Evolutionary conservation across 2,113 vertebrate species (phyloP).

Genomic region (Vidua chalybeata): DNA sequence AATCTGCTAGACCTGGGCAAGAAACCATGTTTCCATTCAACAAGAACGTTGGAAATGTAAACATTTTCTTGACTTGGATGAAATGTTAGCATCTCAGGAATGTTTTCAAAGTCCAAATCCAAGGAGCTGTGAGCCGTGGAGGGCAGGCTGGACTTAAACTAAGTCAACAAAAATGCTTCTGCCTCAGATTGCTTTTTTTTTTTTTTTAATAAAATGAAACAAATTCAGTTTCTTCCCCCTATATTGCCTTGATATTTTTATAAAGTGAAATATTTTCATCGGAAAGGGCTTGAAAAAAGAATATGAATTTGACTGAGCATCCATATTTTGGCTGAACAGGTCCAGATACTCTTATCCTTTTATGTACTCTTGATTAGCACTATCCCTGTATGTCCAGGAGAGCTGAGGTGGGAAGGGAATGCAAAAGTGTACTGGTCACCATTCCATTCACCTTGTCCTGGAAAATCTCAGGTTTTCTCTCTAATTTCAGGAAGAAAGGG

Average conservation of each 20-base stretch:
- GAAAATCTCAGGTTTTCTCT: not conserved
- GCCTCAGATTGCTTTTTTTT: not conserved
- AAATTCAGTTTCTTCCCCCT: not conserved
- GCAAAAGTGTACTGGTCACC: not conserved
- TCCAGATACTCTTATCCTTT: not conserved
- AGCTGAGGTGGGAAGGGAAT: not conserved
- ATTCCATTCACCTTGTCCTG: not conserved
- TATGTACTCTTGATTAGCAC: not conserved
- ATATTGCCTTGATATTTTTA: not conserved
- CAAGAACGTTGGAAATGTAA: not conserved
- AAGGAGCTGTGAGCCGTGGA: not conserved
- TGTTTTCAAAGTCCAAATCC: not conserved
- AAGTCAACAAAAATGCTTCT: not conserved
- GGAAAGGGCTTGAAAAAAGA: not conserved
- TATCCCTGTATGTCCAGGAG: not conserved
- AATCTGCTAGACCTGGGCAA: constrained; percentile 25
- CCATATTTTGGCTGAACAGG: not conserved
- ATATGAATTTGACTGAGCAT: not conserved
- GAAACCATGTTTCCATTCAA: constrained; percentile 12
- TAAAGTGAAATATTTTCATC: not conserved
- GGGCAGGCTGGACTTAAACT: not conserved
- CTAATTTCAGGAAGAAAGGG: not conserved
- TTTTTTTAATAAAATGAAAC: not conserved
- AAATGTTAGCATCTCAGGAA: not conserved
- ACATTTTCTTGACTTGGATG: not conserved